Conservation (phyloP, 2,888 invertebrate genomes). For the Coleophora flavipennella region DNA sequence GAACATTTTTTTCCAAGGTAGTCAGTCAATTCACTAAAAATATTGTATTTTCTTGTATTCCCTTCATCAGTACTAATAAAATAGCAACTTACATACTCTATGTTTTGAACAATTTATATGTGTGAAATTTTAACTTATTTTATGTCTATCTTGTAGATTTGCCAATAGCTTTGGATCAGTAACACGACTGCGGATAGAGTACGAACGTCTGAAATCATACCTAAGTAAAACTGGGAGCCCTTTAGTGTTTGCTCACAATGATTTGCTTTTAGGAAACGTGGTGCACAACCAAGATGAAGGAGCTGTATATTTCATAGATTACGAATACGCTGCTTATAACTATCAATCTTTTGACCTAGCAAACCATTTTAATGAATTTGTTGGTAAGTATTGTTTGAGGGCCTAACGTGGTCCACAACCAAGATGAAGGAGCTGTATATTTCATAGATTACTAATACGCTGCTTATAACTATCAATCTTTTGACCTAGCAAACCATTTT, state of each 20-base stretch:
- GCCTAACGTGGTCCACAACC: constrained; percentile 93
- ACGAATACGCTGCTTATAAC: constrained; percentile 95
- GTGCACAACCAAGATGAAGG: constrained; percentile 82
- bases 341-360: constrained; percentile 97
- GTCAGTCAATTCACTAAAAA: no score
- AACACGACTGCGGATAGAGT: constrained; percentile 79
- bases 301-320: constrained; percentile 93
- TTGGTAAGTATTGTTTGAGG: constrained; percentile 87
- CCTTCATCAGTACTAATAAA: no score
- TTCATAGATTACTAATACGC: constrained; percentile 99
- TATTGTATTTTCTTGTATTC: no score
- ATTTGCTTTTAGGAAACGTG: constrained; percentile 94
- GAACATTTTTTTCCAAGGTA: no score
- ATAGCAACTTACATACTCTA: no score
- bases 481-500: constrained; percentile 98
- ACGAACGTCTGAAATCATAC: constrained; percentile 75
- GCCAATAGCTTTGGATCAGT: constrained; percentile 77
- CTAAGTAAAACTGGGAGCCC: constrained; percentile 79
- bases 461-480: constrained; percentile 93
- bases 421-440: constrained; percentile 77
- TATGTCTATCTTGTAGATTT: constrained; percentile 69
- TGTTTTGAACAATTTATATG: constrained; percentile 3
- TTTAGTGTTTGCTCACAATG: constrained; percentile 97
- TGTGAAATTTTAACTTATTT: not conserved
- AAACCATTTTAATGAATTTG: constrained; percentile 98